Conservation (phyloP, 1,140 invertebrate species). For the Lanistes nyassanus region DNA sequence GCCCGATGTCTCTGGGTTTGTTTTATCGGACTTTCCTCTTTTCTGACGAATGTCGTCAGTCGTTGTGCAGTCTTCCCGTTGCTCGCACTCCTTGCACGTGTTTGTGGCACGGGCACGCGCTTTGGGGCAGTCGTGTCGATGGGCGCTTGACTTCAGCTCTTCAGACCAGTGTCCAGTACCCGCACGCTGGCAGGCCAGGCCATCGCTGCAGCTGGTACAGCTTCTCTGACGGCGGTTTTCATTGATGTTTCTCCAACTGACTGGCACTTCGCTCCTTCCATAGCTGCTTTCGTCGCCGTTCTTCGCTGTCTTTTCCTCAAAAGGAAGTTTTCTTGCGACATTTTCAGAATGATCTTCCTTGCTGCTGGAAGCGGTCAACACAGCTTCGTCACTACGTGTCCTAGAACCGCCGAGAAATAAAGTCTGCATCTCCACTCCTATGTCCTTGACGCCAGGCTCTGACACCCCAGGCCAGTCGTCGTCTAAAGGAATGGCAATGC, state of each 20-base stretch:
- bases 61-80: background rate
- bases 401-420: too few species aligned
- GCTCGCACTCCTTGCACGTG: background rate
- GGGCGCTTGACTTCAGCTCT: background rate
- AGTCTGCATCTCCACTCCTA: too few species aligned
- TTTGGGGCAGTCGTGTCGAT: background rate
- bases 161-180: too few species aligned
- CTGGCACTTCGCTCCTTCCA: background rate
- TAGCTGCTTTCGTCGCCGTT: background rate
- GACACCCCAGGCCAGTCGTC: too few species aligned
- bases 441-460: too few species aligned
- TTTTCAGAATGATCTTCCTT: background rate
- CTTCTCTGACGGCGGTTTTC: slow-evolving; percentile 16
- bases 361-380: too few species aligned
- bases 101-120: background rate
- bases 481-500: too few species aligned
- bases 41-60: background rate
- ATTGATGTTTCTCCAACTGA: background rate
- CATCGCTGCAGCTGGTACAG: background rate
- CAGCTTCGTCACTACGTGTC: background rate
- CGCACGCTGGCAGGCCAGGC: too few species aligned
- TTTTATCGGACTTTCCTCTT: too few species aligned
- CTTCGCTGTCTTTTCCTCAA: background rate
- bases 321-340: too few species aligned
- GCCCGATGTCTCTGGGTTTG: background rate